These are phyloP conservation scores for Thamnophis sirtalis DNA, from an alignment of 2,113 vertebrate species.

Conservation along the genomic window DNA sequence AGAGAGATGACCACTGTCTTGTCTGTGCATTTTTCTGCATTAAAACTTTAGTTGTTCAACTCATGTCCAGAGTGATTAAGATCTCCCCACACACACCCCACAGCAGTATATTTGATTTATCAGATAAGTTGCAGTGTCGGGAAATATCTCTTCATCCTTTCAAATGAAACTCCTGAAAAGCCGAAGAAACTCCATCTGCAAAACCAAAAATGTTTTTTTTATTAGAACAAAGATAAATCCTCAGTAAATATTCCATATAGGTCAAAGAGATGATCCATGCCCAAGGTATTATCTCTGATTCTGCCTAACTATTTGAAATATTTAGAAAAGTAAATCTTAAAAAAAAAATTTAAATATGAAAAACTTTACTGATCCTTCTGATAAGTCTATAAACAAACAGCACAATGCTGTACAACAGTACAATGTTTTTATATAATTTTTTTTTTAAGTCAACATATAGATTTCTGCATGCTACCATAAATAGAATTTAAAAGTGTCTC, in stretches of 20 bases:
- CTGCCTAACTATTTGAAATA: constrained; percentile 11
- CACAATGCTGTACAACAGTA: neutral
- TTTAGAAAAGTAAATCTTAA: neutral
- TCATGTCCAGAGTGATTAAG: neutral
- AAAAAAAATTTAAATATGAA: neutral
- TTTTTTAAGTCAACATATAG: neutral
- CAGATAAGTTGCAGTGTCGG: neutral
- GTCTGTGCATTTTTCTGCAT: neutral
- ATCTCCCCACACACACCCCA: neutral
- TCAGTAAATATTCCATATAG: neutral
- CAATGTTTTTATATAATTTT: neutral
- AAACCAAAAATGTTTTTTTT: constrained; percentile 21
- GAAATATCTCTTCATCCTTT: constrained; percentile 6
- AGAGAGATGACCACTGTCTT: neutral
- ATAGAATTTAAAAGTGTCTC: neutral
- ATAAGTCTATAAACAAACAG: neutral
- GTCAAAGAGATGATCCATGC: neutral
- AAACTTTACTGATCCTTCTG: neutral
- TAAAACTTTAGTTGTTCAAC: neutral
- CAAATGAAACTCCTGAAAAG: constrained; percentile 10
- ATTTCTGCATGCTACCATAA: neutral
- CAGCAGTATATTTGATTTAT: neutral
- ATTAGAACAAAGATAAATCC: constrained; percentile 22
- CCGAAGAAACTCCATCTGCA: constrained; percentile 18
- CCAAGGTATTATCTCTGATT: constrained; percentile 1